A percentile compares a stretch with the other conserved stretches of the same genome.
Evolutionary conservation across 2,888 invertebrate genomes (phyloP).

Genomic region (Cetonia aurata): DNA sequence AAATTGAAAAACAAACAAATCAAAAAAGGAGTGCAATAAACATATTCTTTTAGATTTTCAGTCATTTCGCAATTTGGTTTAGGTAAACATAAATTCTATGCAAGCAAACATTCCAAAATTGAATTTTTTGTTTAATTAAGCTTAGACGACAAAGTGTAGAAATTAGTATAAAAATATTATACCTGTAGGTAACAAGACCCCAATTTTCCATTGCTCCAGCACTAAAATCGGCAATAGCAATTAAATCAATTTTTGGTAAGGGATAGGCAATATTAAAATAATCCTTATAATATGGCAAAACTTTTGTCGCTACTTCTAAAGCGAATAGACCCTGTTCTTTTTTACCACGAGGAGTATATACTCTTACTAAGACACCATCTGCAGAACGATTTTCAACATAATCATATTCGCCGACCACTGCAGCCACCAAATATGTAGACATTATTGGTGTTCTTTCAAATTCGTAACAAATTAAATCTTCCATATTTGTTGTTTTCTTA

Average conservation of each 20-base stretch:
- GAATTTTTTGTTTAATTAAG: neutral
- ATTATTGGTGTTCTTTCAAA: conserved; percentile 91
- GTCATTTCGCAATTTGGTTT: too few relatives aligned
- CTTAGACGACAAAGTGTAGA: neutral
- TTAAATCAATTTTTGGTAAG: conserved; percentile 94
- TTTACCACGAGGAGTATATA: conserved; percentile 89
- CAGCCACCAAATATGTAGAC: conserved; percentile 95
- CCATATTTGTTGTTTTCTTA: conserved; percentile 60
- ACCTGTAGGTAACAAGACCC: conserved; percentile 86
- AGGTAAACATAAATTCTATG: too few relatives aligned
- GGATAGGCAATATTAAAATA: conserved; percentile 96
- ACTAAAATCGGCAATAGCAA: conserved; percentile 95
- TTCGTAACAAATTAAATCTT: conserved; percentile 60
- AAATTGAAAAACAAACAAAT: neutral
- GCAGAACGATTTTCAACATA: conserved; percentile 85
- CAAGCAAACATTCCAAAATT: neutral
- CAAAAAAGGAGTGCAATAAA: too few relatives aligned
- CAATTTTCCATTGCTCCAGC: conserved; percentile 99
- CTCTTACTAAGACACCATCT: conserved; percentile 84
- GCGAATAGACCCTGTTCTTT: conserved; percentile 93
- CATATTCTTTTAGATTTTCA: too few relatives aligned
- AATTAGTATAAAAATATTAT: conserved; percentile 6
- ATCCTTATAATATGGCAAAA: conserved; percentile 92
- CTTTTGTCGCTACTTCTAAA: conserved; percentile 88
- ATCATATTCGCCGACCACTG: conserved; percentile 95